Evolutionary conservation across 2,113 vertebrate species (phyloP), one percentile per base, ranked within the genome.

Genomic region (Corapipo altera): DNA sequence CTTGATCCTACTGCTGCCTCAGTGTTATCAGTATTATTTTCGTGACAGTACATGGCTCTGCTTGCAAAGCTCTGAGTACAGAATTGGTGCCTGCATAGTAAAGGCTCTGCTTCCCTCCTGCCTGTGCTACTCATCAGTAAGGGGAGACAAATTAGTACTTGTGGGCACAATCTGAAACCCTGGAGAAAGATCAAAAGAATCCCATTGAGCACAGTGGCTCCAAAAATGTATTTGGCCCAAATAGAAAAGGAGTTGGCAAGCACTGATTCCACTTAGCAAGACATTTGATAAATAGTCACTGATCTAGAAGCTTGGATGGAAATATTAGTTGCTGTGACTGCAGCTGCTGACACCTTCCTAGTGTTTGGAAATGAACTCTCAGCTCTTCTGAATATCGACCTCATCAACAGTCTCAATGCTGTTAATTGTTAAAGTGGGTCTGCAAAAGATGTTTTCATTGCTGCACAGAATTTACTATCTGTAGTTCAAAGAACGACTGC

Each of bases 11-110:
- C 8, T 67, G 76, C 70, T 49, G 15, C 69, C 51, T 74, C 57
- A 1, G 51, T 51, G 27, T 55, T 84, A 35, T 12, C 73, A 49
- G 65, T 37, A 23, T 55, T 62, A 5, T 46, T 66, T 65, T 24
- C 0, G 2, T 73, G 65, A 35, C 37, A 77, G 59, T 43, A 10
- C 24, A 1, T 21, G 17, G 55, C 64, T 74, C 58, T 88, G 64
- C n/a, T 30, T 73, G 54, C 0, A 0, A 46, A n/a, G 39, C 39
- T 67, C 35, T 58, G 46, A n/a, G 13, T 23, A 30, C 67, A 74
- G 75, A 24, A 30, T 22, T 70, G 64, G 23, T 89, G 61, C 52
- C 35, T 75, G 27, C 57, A 2, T 13, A n/a, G 67, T 58, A 27
- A 79, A 70, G 24, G 37, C 3, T 57, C 35, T 64, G 35, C 71